Percentiles rank a stretch among this genome's conserved stretches.
Conservation (phyloP, 2,888 invertebrate species). For the Julus scanicus region DNA sequence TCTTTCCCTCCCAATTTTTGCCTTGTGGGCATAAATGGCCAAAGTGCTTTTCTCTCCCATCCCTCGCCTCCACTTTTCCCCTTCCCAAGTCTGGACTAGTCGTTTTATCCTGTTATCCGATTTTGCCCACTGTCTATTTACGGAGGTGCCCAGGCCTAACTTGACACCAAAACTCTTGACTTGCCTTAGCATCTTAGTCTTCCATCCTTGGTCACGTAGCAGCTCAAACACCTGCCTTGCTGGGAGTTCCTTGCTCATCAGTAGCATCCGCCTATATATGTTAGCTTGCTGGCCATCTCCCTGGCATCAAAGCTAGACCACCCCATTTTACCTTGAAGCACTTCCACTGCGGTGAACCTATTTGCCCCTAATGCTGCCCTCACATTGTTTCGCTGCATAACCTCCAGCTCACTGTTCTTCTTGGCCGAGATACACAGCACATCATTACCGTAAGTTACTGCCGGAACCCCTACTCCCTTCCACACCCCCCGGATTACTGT, state of each 20-base stretch:
- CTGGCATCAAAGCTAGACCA: not conserved
- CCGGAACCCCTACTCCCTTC: not conserved
- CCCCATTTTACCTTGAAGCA: not conserved
- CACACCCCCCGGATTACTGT: not conserved
- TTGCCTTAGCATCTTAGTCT: not conserved
- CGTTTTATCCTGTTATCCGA: not conserved
- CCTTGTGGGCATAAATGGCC: not conserved
- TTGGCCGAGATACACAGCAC: not conserved
- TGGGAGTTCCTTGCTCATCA: not conserved
- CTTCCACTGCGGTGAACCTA: not conserved
- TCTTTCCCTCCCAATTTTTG: not conserved
- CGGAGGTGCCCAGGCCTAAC: not conserved
- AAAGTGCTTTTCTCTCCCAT: not conserved
- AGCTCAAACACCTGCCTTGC: not conserved
- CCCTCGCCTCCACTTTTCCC: not conserved
- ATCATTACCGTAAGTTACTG: not conserved
- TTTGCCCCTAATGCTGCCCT: not conserved
- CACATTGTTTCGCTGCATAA: not conserved
- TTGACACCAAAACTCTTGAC: not conserved
- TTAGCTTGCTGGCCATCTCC: not conserved
- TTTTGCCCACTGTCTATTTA: not conserved
- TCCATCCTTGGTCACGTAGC: not conserved
- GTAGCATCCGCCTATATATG: not conserved
- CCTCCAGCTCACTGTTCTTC: not conserved
- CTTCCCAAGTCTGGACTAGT: not conserved